Base-by-base conservation (phyloP, 2,888 invertebrate genomes). In the Parnassius orleans region DNA sequence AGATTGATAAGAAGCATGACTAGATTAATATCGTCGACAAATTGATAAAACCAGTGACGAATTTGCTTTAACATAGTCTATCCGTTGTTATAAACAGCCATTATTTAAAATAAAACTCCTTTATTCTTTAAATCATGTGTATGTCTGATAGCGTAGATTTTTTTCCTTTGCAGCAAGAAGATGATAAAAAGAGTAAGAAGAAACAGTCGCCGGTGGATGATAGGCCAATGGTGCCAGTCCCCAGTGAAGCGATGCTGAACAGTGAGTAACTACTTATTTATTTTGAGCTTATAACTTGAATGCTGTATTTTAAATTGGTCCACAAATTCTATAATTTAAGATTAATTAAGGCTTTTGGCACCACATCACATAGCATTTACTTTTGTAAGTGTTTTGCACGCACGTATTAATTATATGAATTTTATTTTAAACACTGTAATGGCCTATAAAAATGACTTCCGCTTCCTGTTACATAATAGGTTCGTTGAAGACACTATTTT, bases 211-310 rank as follows among this genome's bases (percentile, higher is more conserved):
- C 92, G 0, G 88, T 88, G 59, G 92, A 92, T 71, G 92, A 92
- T 48, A 78, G 92, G 66, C 90, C 90, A 3, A 69, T 78, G 50
- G 92, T 92, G 33, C 92, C 92, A 0, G 87, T 90, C 61, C 92
- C 92, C 52, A 92, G 92, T 66, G 92, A 91, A 76, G 90, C 92
- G 53, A 91, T 91, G 86, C 90, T 92, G 70, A 90, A 92, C 72
- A 92, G 92, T 92, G 70, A 90, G 90, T 76, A 42, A 9, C 3
- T 19, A 14, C 15, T 24, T 53, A 42, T 62, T 57, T 54, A 54
- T 57, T 58, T 54, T 15, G 12, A 54, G 15, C 14, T 42, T 9
- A n/a, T 33, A 42, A n/a, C 14, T 42, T 9, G 24, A 33, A 24
- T 11, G 42, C 3, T 62, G 41, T 53, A 57, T 55, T 43, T 57